Conservation (phyloP, 2,113 vertebrate species). For the Crotalus viridis region DNA sequence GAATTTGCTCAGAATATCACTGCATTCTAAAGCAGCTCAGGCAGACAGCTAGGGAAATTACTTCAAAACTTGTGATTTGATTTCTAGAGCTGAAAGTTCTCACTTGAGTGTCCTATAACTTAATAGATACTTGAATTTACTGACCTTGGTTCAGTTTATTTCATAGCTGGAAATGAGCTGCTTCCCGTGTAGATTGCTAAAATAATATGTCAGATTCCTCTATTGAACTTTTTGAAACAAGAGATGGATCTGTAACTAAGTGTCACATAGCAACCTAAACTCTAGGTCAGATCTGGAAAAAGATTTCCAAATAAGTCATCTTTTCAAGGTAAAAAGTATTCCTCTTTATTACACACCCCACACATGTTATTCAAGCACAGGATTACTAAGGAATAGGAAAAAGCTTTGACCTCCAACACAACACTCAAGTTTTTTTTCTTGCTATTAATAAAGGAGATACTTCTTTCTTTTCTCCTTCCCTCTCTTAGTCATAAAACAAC, state of each 20-base stretch:
- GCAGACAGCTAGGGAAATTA: constrained; percentile 16
- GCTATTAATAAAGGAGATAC: not conserved
- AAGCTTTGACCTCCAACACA: not conserved
- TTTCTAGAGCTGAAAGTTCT: constrained; percentile 16
- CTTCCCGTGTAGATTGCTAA: not conserved
- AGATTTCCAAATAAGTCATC: not conserved
- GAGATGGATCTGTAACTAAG: not conserved
- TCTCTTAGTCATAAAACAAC: not conserved
- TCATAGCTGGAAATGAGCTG: not conserved
- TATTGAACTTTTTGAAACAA: not conserved
- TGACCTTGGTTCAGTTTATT: constrained; percentile 18
- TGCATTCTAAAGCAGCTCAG: not conserved
- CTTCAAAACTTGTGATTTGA: constrained; percentile 5
- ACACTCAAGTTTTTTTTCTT: not conserved
- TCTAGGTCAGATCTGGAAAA: not conserved
- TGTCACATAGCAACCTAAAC: not conserved
- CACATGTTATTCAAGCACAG: not conserved
- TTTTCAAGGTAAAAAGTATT: not conserved
- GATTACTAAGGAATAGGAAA: not conserved
- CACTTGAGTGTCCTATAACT: not conserved
- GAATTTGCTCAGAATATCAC: constrained; percentile 5
- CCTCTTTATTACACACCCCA: not conserved
- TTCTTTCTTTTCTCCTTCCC: not conserved
- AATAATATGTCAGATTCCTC: not conserved
- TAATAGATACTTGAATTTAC: not conserved